A percentile compares a stretch with the other conserved stretches of the same genome.
phyloP scores from a whole-genome alignment of 2,797 vertebrate genomes.

The Myripristis murdjan region DNA sequence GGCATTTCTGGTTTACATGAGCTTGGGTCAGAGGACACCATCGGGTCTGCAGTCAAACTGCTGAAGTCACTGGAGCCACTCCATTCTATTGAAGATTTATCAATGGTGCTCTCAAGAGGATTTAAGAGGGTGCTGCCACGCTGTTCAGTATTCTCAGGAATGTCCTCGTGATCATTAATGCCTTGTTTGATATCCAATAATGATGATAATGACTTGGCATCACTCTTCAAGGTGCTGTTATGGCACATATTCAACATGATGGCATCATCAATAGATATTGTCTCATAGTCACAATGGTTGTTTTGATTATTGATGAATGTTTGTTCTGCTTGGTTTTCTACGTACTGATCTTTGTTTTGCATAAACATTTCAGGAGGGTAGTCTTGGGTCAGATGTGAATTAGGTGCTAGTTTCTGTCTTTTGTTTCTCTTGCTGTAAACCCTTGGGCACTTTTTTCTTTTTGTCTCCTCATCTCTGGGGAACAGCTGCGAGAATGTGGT shows the following conservation, averaged over 20 bases:
- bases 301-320: conserved; percentile 81
- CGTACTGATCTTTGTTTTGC: conserved; percentile 72
- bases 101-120: conserved; percentile 75
- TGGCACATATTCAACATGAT: conserved; percentile 91
- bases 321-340: conserved; percentile 80
- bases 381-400: conserved; percentile 55
- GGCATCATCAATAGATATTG: conserved; percentile 88
- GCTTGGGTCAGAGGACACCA: conserved; percentile 68
- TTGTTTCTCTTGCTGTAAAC: conserved; percentile 94
- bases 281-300: conserved; percentile 88
- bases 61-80: conserved; percentile 73
- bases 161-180: conserved; percentile 45
- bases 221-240: conserved; percentile 76
- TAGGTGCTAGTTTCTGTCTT: conserved; percentile 78
- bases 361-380: conserved; percentile 61
- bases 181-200: conserved; percentile 49
- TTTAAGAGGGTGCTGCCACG: conserved; percentile 70
- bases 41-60: conserved; percentile 64
- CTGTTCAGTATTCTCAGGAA: conserved; percentile 64
- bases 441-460: conserved; percentile 90
- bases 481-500: conserved; percentile 92
- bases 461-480: conserved; percentile 88
- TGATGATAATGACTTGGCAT: conserved; percentile 52
- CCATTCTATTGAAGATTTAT: conserved; percentile 79
- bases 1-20: conserved; percentile 76